phyloP scores from a whole-genome alignment of 2,113 vertebrate genomes.

The Uria lomvia region DNA sequence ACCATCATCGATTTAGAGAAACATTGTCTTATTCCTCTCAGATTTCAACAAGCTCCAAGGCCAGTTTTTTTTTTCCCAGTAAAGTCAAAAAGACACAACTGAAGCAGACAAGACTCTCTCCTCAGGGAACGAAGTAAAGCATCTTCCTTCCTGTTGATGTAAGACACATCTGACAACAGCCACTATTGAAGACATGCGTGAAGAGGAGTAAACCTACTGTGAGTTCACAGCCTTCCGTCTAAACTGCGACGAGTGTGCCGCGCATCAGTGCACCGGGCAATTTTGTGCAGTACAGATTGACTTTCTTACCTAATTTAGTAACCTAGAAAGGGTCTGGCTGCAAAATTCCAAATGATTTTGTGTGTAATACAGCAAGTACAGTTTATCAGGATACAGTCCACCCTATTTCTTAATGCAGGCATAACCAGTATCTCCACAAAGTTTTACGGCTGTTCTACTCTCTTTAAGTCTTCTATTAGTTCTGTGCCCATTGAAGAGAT shows the following conservation, averaged over 20 bases:
- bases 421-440: not conserved
- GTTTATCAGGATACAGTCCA: not conserved
- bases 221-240: not conserved
- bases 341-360: not conserved
- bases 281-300: fast-evolving
- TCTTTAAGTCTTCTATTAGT: not conserved
- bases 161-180: not conserved
- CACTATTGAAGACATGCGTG: not conserved
- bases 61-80: not conserved
- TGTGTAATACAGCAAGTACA: not conserved
- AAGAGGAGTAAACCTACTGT: not conserved
- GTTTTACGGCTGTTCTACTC: not conserved
- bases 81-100: not conserved
- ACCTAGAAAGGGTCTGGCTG: not conserved
- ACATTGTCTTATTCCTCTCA: not conserved
- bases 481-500: not conserved
- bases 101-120: not conserved
- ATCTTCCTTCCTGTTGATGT: not conserved
- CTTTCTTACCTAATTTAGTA: not conserved
- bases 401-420: not conserved
- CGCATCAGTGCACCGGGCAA: fast-evolving
- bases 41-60: not conserved
- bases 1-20: not conserved
- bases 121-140: not conserved
- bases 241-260: not conserved